Base-by-base conservation (phyloP, 2,888 invertebrate genomes). In the Sceliomorpha sp. region DNA sequence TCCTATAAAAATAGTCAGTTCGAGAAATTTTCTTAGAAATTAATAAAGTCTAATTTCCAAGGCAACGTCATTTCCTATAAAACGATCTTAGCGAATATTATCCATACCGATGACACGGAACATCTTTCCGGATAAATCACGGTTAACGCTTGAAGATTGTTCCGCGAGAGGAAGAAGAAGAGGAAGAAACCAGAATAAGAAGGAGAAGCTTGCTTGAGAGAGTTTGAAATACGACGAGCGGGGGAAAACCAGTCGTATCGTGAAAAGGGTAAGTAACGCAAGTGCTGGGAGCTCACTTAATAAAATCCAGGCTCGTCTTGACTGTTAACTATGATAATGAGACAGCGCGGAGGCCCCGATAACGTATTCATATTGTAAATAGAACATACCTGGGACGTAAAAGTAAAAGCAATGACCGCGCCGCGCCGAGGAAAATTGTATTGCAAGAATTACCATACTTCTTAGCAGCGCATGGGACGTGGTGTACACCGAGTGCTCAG, bases 291-390 rank as follows among this genome's bases (percentile, higher is more conserved):
- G 40, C 10, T 10, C 40, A 26, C 26, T 42, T 42, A 24, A 42
- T 12, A 42, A 26, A 42, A 42, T 27, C 26, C 40, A 26, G 24
- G 12, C 40, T 42, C 26, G 13, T 26, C 40, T 26, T 26, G 40
- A 42, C 9, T 27, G 26, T 20, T 42, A 26, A 42, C 26, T 42
- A 26, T 20, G 40, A 26, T 42, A 42, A 42, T 26, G 24, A 24
- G 40, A 42, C 26, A 10, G 40, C n/a, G 10, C 31, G 10, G 5
- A 31, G 10, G 31, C 31, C 31, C 31, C 10, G 31, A 12, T 12
- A 42, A 42, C 40, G 39, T 42, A 29, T 31, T 32, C 47, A 32
- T 34, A 47, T 20, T 47, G 47, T 47, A 47, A 47, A 47, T 47
- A 47, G 17, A 17, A 31, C 29, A 53, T 14, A n/a, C n/a, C n/a